Conservation (phyloP, 2,888 invertebrate species). For the Melinopterus prodromus region DNA sequence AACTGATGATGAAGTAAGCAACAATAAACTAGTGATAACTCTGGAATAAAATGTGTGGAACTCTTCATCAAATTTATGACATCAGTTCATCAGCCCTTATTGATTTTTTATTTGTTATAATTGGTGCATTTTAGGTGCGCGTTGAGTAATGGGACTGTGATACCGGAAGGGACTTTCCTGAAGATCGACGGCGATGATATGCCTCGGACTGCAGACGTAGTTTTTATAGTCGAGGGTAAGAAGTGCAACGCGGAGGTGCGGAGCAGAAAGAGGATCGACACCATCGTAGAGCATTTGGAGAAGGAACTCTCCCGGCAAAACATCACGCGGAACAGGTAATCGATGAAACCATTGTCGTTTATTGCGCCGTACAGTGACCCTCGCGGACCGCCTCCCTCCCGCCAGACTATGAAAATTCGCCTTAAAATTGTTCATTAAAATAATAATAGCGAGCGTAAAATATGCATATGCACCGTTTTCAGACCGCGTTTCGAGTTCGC, state of each 20-base stretch:
- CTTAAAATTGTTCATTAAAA: constrained; percentile 24
- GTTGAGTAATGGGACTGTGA: constrained; percentile 71
- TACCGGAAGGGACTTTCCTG: constrained; percentile 80
- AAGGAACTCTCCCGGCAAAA: constrained; percentile 73
- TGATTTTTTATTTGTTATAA: background rate
- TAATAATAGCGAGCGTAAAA: constrained; percentile 23
- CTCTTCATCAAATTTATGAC: background rate
- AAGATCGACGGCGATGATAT: constrained; percentile 67
- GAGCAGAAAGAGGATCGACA: constrained; percentile 75
- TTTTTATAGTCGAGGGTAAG: constrained; percentile 89
- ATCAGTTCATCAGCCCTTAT: background rate
- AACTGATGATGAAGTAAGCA: too few species aligned
- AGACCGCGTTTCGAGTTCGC: constrained; percentile 5
- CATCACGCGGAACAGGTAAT: constrained; percentile 68
- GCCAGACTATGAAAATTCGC: constrained; percentile 16
- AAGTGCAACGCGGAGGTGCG: constrained; percentile 79
- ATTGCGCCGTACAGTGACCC: constrained; percentile 38
- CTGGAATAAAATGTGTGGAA: too few species aligned
- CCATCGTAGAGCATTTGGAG: constrained; percentile 72
- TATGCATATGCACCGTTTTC: constrained; percentile 21
- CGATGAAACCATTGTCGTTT: constrained; percentile 31
- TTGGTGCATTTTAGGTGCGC: constrained; percentile 66
- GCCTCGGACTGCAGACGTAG: constrained; percentile 81
- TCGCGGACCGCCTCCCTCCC: constrained; percentile 5
- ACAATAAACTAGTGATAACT: too few species aligned